A percentile compares a stretch with the other conserved stretches of the same genome.
Conservation (phyloP, 2,888 invertebrate genomes). For the Cheilosia grossa region DNA sequence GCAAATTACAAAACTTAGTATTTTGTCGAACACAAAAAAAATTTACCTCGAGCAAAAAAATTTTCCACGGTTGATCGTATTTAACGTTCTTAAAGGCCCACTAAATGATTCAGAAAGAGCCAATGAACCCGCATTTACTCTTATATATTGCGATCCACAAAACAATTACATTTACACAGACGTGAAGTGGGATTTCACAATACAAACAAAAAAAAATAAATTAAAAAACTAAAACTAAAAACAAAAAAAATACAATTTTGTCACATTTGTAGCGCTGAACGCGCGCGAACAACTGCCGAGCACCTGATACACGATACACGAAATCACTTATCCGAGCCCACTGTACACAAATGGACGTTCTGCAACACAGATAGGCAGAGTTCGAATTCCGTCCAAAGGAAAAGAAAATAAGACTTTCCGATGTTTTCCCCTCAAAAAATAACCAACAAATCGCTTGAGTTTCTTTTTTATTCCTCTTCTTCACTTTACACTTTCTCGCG, state of each 20-base stretch:
- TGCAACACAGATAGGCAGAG: conserved; percentile 55
- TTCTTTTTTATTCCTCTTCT: conserved; percentile 23
- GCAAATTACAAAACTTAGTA: not conserved
- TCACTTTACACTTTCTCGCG: conserved; percentile 12
- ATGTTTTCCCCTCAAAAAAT: conserved; percentile 7
- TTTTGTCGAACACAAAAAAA: conserved; percentile 33
- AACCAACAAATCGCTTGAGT: conserved; percentile 18
- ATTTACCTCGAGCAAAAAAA: conserved; percentile 48
- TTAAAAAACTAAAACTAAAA: conserved; percentile 17
- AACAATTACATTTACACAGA: conserved; percentile 57
- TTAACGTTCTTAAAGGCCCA: conserved; percentile 32
- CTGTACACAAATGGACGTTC: conserved; percentile 35
- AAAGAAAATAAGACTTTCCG: conserved; percentile 23
- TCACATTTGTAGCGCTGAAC: conserved; percentile 58
- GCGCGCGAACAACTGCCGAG: conserved; percentile 68
- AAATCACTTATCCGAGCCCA: conserved; percentile 64
- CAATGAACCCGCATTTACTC: conserved; percentile 48
- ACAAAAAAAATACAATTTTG: conserved; percentile 36
- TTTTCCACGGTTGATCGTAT: conserved; percentile 46
- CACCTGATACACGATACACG: conserved; percentile 68
- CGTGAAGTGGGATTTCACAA: not conserved
- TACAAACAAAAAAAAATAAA: conserved; percentile 2
- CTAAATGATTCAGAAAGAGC: conserved; percentile 57
- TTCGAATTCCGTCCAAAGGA: conserved; percentile 43
- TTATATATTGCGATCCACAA: conserved; percentile 42